Percentiles rank a stretch among this genome's conserved stretches.
phyloP scores from a whole-genome alignment of 2,888 invertebrate species.

The Bruchidius siliquastri region DNA sequence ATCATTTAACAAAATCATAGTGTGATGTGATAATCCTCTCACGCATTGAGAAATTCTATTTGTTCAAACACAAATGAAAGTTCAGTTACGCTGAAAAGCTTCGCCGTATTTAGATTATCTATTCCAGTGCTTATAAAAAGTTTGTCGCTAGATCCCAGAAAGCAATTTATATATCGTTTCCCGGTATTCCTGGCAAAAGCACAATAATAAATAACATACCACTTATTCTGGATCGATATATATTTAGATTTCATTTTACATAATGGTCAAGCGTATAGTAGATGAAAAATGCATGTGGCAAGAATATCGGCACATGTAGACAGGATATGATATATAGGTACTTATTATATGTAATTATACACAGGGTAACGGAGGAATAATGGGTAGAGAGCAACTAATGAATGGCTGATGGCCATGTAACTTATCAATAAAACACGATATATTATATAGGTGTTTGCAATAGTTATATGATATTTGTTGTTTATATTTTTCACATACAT shows the following conservation, averaged over 20 bases:
- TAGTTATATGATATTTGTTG: too few species aligned
- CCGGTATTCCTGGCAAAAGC: neutral
- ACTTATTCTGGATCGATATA: neutral
- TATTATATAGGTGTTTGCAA: too few species aligned
- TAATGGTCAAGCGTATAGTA: neutral
- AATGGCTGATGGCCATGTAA: too few species aligned
- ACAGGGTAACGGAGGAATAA: neutral
- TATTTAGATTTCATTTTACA: neutral
- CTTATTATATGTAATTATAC: neutral
- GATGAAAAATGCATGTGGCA: neutral
- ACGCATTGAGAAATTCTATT: conserved; percentile 14
- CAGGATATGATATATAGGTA: neutral
- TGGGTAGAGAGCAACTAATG: neutral
- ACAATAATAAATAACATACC: neutral
- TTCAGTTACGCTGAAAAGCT: conserved; percentile 17
- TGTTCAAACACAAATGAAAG: conserved; percentile 13
- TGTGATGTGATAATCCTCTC: neutral
- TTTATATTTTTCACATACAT: too few species aligned
- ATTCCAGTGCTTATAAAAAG: conserved; percentile 10
- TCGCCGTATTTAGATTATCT: conserved; percentile 13
- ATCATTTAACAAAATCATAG: neutral
- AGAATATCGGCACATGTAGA: neutral
- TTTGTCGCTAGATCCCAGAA: neutral
- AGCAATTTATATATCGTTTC: neutral
- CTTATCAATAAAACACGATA: too few species aligned